Evolutionary conservation across 2,888 invertebrate genomes (phyloP), one percentile per base, ranked within the genome.

Genomic region (Drosophila affinis): DNA sequence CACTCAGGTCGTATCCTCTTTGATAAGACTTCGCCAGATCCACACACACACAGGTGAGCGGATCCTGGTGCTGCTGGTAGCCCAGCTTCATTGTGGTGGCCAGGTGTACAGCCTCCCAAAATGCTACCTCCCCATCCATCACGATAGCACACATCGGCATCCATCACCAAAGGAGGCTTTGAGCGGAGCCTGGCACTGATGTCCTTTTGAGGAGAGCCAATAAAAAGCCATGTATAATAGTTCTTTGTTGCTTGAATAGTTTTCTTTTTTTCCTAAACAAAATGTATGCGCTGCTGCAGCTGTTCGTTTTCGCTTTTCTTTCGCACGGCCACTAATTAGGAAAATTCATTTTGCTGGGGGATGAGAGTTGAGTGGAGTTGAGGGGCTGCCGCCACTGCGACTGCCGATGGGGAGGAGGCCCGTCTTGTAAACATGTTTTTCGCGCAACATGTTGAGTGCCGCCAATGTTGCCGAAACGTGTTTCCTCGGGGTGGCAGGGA

Each of bases 321-420:
- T 86, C 83, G 77, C 81, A 86, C 68, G 71, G 63, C 63, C 69
- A 71, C 85, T 82, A 83, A 83, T 83, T 83, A 88, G 88, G 88
- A 85, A 81, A 72, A 83, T 44, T 49, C 34, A 27, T n/a, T n/a
- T n/a, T 7, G 14, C 39, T 39, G 39, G 21, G 17, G 3, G 56
- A 18, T 27, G 29, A 29, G 48, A 29, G 39, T 34, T 47, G 62
- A 14, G n/a, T 49, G 49, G n/a, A n/a, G 21, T n/a, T 27, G 10
- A 47, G 56, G 7, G 29, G 53, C 24, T 39, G 52, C 10, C 3
- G 21, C 32, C 29, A 29, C 18, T 7, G 51, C n/a, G 5, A 27
- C 29, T 18, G 27, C 6, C 49, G 18, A 27, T 51, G 39, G 39
- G 39, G 39, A 39, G 39, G 39, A 39, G 39, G 39, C 39, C 39